Conservation (phyloP, 2,888 invertebrate genomes). For the Mesorhabditis belari region DNA sequence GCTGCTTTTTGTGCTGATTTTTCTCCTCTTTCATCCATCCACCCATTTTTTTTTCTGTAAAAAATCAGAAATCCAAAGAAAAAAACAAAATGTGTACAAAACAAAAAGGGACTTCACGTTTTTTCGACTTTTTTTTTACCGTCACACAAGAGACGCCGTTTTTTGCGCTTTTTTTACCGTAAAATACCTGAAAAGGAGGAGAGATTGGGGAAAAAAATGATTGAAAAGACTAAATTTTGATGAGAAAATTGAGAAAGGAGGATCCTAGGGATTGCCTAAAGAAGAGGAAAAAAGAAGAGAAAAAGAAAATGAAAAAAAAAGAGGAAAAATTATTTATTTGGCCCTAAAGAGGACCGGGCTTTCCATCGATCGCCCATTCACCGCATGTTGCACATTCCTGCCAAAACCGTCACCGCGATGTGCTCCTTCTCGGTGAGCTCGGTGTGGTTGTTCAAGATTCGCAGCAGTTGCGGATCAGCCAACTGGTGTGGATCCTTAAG, state of each 20-base stretch:
- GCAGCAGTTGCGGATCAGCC: neutral
- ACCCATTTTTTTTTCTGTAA: too few relatives aligned
- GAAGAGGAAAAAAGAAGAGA: neutral
- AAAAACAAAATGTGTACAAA: too few relatives aligned
- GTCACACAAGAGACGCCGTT: neutral
- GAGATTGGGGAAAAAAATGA: neutral
- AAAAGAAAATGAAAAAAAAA: neutral
- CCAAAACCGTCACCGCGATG: neutral
- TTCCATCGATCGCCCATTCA: neutral
- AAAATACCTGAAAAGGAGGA: neutral
- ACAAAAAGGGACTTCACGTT: too few relatives aligned
- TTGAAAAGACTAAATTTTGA: neutral
- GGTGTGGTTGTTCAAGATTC: neutral
- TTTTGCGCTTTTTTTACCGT: neutral
- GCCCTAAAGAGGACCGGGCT: neutral
- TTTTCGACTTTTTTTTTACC: too few relatives aligned
- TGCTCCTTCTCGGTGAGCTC: slow-evolving; percentile 1
- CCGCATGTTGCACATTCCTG: neutral
- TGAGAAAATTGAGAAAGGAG: too few relatives aligned
- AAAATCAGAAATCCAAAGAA: too few relatives aligned
- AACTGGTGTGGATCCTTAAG: neutral
- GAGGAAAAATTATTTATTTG: neutral
- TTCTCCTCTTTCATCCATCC: too few relatives aligned
- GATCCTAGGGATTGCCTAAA: too few relatives aligned
- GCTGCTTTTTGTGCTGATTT: too few relatives aligned